Base-by-base conservation (phyloP, 2,888 invertebrate genomes). In the Orchestes rusci region DNA sequence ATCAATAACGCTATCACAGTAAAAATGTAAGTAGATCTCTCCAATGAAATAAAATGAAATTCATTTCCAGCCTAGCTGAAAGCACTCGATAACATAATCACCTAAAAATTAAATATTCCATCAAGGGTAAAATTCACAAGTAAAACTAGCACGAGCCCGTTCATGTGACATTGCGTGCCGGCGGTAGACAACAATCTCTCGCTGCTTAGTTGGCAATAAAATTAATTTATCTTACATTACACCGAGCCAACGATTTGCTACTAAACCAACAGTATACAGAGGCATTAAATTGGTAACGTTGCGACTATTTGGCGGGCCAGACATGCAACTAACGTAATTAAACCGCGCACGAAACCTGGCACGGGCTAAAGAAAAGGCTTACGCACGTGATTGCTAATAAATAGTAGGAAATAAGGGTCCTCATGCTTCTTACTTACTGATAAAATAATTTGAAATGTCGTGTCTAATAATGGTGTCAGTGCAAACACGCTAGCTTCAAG, bases 391-490 rank as follows among this genome's bases (percentile, higher is more conserved):
- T 67, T 64, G 65, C 66, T 67, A 67, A 67, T 67, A 67, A 67
- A 67, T 66, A 62, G 65, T 65, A 67, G 68, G 68, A 69, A 68
- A 68, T 68, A 67, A 68, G 65, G 66, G 67, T 65, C 67, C 67
- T 67, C 65, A 66, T 67, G 66, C 63, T 63, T 64, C 65, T 64
- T 59, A 60, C 59, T 58, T 60, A 63, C 67, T 68, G 69, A 68
- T 69, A 69, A 68, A 67, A 68, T 68, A 69, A 69, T 69, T 69
- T 62, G 61, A 61, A 64, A 68, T 68, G 69, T 69, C 68, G 68
- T 67, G 68, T 65, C 65, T 67, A 68, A 68, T 67, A 67, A 66
- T 61, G 63, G 59, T 58, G 61, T 57, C 57, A 58, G 58, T 53
- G 52, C 42, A n/a, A n/a, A n/a, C n/a, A n/a, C n/a, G n/a, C n/a